phyloP scores from a whole-genome alignment of 2,888 invertebrate genomes.

The Parascotia fuliginaria region DNA sequence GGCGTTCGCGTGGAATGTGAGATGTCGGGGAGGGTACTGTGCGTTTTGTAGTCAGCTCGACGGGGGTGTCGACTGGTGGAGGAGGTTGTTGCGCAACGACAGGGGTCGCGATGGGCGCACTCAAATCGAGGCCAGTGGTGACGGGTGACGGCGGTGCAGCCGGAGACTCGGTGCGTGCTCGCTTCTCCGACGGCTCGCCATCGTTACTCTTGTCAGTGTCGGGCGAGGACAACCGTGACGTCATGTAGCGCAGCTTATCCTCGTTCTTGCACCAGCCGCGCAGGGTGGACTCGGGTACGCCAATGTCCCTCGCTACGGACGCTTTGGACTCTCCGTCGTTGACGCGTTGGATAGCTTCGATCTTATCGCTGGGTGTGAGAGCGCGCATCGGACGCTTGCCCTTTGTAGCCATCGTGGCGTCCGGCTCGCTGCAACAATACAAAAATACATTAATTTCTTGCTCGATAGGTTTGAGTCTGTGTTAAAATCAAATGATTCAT shows the following conservation, averaged over 20 bases:
- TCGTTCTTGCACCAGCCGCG: constrained; percentile 96
- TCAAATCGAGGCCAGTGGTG: constrained; percentile 75
- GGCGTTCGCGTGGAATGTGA: constrained; percentile 68
- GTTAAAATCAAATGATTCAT: background rate
- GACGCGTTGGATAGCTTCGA: constrained; percentile 92
- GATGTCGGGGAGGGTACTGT: constrained; percentile 63
- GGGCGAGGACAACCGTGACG: constrained; percentile 89
- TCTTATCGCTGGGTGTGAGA: constrained; percentile 91
- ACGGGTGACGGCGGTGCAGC: constrained; percentile 62
- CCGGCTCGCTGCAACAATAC: constrained; percentile 71
- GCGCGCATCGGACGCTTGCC: constrained; percentile 92
- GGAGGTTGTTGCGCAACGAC: constrained; percentile 51
- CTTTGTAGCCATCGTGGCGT: constrained; percentile 87
- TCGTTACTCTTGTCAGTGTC: constrained; percentile 88
- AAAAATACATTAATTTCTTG: constrained; percentile 12
- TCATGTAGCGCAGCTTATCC: constrained; percentile 89
- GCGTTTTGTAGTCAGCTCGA: constrained; percentile 76
- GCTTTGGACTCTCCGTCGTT: constrained; percentile 95
- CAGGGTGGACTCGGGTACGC: constrained; percentile 94
- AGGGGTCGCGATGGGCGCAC: constrained; percentile 51
- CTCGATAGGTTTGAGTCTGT: background rate
- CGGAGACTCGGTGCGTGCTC: constrained; percentile 77
- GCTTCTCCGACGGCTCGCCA: constrained; percentile 76
- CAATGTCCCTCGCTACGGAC: constrained; percentile 93
- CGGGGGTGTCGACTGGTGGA: constrained; percentile 61